Conservation (phyloP, 2,113 vertebrate genomes). For the Antechinus flavipes region DNA sequence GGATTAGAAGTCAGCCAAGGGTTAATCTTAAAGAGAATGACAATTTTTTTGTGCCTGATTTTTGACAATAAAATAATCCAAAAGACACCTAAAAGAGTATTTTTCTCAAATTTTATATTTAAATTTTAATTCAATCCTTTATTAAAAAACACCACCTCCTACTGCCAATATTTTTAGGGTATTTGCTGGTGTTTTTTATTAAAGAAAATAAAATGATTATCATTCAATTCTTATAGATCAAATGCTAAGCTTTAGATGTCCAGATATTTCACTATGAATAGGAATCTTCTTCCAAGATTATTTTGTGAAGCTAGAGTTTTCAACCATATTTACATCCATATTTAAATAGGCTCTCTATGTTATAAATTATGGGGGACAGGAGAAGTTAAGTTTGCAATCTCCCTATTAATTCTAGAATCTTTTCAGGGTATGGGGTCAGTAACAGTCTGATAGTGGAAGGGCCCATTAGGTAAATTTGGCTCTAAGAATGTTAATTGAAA, state of each 20-base stretch:
- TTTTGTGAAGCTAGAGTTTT: conserved; percentile 22
- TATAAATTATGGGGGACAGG: conserved; percentile 15
- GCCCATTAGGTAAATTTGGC: conserved; percentile 50
- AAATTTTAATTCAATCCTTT: conserved; percentile 30
- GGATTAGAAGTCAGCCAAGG: conserved; percentile 30
- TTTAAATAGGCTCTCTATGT: conserved; percentile 41
- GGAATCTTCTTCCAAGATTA: neutral
- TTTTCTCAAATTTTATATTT: conserved; percentile 36
- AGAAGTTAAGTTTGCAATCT: conserved; percentile 29
- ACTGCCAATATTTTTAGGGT: neutral
- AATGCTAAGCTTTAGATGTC: neutral
- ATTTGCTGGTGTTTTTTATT: neutral
- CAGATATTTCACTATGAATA: neutral
- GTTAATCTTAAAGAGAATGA: neutral
- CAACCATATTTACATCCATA: conserved; percentile 7
- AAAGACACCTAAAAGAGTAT: conserved; percentile 24
- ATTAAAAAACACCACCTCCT: conserved; percentile 19
- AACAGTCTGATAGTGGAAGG: conserved; percentile 49
- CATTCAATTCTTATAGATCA: neutral
- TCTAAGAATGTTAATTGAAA: conserved; percentile 65
- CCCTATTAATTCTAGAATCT: conserved; percentile 47
- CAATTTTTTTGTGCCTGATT: conserved; percentile 36
- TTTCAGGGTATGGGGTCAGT: conserved; percentile 50
- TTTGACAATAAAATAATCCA: neutral
- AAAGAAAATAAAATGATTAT: neutral